Evolutionary conservation across 2,113 vertebrate species (phyloP).

Genomic region (Clarias macrocephalus): DNA sequence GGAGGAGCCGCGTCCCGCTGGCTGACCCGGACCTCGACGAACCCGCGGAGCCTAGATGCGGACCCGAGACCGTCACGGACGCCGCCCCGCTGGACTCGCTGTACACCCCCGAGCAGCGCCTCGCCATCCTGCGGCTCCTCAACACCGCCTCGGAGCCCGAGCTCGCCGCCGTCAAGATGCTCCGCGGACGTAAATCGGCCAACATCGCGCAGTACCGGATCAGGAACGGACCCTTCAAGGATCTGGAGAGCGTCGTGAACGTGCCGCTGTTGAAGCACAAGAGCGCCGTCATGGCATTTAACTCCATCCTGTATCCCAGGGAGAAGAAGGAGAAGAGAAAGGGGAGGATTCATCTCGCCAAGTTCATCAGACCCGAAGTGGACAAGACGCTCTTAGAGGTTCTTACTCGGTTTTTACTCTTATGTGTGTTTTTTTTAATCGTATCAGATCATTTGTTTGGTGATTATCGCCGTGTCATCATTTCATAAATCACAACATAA

Average conservation of each 20-base stretch:
- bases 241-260: constrained; percentile 70
- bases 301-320: constrained; percentile 71
- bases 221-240: constrained; percentile 71
- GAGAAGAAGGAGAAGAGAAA: constrained; percentile 60
- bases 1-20: constrained; percentile 63
- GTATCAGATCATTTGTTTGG: not conserved
- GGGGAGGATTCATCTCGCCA: constrained; percentile 63
- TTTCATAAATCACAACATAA: not conserved
- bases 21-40: constrained; percentile 46
- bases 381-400: constrained; percentile 75
- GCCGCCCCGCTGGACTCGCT: constrained; percentile 59
- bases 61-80: not conserved
- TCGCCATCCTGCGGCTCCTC: constrained; percentile 70
- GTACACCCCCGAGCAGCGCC: constrained; percentile 71
- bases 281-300: constrained; percentile 68
- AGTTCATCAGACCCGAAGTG: constrained; percentile 75
- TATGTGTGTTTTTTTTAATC: too few relatives aligned
- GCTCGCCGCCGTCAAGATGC: constrained; percentile 67
- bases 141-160: constrained; percentile 70
- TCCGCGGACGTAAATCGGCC: constrained; percentile 72
- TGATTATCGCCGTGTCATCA: not conserved
- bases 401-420: too few relatives aligned
- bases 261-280: constrained; percentile 76
- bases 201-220: constrained; percentile 69
- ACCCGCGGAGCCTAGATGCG: not conserved